phyloP scores from a whole-genome alignment of 2,797 vertebrate species.

The Gallirallus australis region DNA sequence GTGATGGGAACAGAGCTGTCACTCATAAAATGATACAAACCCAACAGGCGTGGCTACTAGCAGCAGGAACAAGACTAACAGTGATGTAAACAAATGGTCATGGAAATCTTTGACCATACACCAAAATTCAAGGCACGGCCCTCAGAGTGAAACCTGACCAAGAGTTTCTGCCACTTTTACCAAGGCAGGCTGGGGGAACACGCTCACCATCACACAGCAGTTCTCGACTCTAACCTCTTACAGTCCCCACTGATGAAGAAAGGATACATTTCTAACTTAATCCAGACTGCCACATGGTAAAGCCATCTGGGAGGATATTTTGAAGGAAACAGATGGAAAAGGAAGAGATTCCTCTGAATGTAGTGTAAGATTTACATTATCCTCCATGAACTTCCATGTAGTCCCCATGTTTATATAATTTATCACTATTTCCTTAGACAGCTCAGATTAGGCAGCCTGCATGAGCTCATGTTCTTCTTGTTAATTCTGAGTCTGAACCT shows the following conservation, averaged over 20 bases:
- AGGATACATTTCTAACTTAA: slow-evolving; percentile 74
- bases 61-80: background rate
- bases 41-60: background rate
- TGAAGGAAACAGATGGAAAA: slow-evolving; percentile 83
- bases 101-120: background rate
- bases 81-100: background rate
- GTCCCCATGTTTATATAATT: slow-evolving; percentile 81
- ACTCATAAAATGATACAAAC: background rate
- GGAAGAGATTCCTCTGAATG: slow-evolving; percentile 80
- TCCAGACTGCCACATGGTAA: slow-evolving; percentile 79
- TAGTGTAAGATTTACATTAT: slow-evolving; percentile 84
- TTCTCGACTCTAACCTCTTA: slow-evolving; percentile 15
- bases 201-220: background rate
- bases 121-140: slow-evolving; percentile 1
- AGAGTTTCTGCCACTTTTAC: background rate
- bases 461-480: slow-evolving; percentile 72
- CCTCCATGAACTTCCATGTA: slow-evolving; percentile 80
- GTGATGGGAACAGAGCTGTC: background rate
- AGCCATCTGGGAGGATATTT: slow-evolving; percentile 82
- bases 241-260: slow-evolving; percentile 55
- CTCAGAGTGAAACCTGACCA: background rate
- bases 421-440: slow-evolving; percentile 81
- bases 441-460: slow-evolving; percentile 78
- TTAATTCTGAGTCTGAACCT: slow-evolving; percentile 65
- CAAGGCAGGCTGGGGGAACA: background rate